Percentiles rank a stretch among this genome's conserved stretches.
These are phyloP conservation scores for Falcaria lacertinaria DNA, from an alignment of 2,888 invertebrate genomes.

Conservation along the genomic window DNA sequence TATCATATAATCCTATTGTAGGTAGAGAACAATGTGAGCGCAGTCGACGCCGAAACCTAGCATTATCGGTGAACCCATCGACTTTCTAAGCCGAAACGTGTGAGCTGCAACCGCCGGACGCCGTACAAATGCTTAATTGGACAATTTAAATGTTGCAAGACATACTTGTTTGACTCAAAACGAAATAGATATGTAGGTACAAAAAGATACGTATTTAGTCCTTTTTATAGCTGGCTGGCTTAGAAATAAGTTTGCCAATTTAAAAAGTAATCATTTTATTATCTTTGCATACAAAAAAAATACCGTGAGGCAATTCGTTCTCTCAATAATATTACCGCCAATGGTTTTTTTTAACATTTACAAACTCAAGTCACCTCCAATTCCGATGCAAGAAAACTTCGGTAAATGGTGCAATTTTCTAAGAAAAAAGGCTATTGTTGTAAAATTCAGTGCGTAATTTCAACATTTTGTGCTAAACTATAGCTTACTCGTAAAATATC, in stretches of 20 bases:
- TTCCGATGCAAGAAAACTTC: neutral
- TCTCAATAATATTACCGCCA: too few species aligned
- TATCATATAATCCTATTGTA: conserved; percentile 53
- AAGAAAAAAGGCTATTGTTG: neutral
- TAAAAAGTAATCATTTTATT: too few species aligned
- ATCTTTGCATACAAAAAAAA: too few species aligned
- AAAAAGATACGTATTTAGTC: too few species aligned
- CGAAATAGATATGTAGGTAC: too few species aligned
- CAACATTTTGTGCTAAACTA: neutral
- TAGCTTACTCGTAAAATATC: too few species aligned
- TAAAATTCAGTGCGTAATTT: neutral
- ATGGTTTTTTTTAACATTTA: neutral
- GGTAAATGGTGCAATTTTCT: neutral
- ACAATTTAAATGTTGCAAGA: conserved; percentile 19
- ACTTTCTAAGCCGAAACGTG: conserved; percentile 50
- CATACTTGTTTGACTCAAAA: too few species aligned
- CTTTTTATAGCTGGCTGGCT: too few species aligned
- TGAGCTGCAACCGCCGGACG: conserved; percentile 38
- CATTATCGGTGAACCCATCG: conserved; percentile 36
- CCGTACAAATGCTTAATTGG: conserved; percentile 28
- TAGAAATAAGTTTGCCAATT: too few species aligned
- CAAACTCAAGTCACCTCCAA: neutral
- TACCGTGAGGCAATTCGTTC: too few species aligned
- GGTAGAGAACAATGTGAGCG: conserved; percentile 38
- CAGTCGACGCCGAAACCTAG: conserved; percentile 32